A percentile compares a stretch with the other conserved stretches of the same genome.
Conservation (phyloP, 1,140 invertebrate species). For the Sesamia nonagrioides region DNA sequence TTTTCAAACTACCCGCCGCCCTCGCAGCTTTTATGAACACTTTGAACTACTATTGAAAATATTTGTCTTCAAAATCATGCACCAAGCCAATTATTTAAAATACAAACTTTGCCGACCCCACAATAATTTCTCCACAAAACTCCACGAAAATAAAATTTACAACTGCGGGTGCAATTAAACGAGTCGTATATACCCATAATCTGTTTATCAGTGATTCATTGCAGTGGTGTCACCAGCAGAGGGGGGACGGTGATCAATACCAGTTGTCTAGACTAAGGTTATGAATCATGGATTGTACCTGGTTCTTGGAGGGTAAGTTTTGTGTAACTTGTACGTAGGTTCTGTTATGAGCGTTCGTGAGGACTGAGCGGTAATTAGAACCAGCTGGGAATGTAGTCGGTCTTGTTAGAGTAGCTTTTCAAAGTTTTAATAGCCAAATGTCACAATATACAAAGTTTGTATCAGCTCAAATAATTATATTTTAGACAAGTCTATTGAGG, state of each 20-base stretch:
- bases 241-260: conserved; percentile 38
- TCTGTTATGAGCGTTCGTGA: neutral
- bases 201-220: conserved; percentile 47
- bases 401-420: too few relatives aligned
- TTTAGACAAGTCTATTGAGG: too few relatives aligned
- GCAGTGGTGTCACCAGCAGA: conserved; percentile 15
- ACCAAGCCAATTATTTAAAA: neutral
- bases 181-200: conserved; percentile 35
- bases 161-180: conserved; percentile 39
- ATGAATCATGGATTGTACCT: conserved; percentile 32
- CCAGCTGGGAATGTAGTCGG: too few relatives aligned
- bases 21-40: too few relatives aligned
- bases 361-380: too few relatives aligned
- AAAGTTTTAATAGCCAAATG: too few relatives aligned
- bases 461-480: too few relatives aligned
- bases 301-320: neutral
- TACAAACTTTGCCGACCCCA: neutral
- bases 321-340: neutral
- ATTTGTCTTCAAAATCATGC: neutral
- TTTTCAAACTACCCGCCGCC: too few relatives aligned
- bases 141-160: conserved; percentile 40
- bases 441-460: too few relatives aligned
- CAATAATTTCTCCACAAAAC: neutral
- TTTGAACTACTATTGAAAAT: too few relatives aligned
- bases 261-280: conserved; percentile 44